phyloP scores from a whole-genome alignment of 1,140 invertebrate genomes.

The Capitella teleta region DNA sequence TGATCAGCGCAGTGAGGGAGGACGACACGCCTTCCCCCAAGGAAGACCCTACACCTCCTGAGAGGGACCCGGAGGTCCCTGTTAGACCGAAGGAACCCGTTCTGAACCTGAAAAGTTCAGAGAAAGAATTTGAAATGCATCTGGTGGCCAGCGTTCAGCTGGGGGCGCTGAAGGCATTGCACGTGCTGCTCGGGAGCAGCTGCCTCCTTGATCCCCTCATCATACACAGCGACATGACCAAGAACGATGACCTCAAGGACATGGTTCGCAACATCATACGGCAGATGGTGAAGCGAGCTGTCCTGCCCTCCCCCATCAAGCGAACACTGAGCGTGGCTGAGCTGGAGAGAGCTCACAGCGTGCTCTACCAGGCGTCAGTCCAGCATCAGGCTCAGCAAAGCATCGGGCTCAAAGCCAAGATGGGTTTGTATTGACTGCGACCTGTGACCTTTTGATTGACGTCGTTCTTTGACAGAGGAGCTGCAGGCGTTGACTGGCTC shows the following conservation, averaged over 20 bases:
- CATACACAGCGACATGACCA: slow-evolving; percentile 34
- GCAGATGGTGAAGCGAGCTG: slow-evolving; percentile 31
- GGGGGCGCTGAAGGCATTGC: slow-evolving; percentile 49
- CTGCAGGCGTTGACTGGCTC: too few relatives aligned
- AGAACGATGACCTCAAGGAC: slow-evolving; percentile 17
- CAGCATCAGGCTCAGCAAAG: slow-evolving; percentile 30
- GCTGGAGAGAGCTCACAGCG: slow-evolving; percentile 8
- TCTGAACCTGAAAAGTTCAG: too few relatives aligned
- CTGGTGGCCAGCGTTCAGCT: slow-evolving; percentile 48
- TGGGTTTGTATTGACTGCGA: slow-evolving; percentile 23
- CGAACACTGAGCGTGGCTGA: slow-evolving; percentile 43
- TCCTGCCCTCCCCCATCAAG: slow-evolving; percentile 43
- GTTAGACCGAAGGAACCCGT: too few relatives aligned
- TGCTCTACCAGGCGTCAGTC: slow-evolving; percentile 44
- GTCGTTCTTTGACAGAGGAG: too few relatives aligned
- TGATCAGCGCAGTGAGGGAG: too few relatives aligned
- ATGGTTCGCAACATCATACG: slow-evolving; percentile 34
- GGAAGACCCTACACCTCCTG: too few relatives aligned
- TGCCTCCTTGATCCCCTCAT: slow-evolving; percentile 49
- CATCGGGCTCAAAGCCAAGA: slow-evolving; percentile 19
- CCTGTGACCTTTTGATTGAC: too few relatives aligned
- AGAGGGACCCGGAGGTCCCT: too few relatives aligned
- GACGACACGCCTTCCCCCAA: too few relatives aligned
- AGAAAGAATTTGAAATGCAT: slow-evolving; percentile 20
- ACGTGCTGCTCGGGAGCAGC: slow-evolving; percentile 44